Evolutionary conservation across 2,888 invertebrate genomes (phyloP).

Genomic region (Nephrotoma guestfalica): DNA sequence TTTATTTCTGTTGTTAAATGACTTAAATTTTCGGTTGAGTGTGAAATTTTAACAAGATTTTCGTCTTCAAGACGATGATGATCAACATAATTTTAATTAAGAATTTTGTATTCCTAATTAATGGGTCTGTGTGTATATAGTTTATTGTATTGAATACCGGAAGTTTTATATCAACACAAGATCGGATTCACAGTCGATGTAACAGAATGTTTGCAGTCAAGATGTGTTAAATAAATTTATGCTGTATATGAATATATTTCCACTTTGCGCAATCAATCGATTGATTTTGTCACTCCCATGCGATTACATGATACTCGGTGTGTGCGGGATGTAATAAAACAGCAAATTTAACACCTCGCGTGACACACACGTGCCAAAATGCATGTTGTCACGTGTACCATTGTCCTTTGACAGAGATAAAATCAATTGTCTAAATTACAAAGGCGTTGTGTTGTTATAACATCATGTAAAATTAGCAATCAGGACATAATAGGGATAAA

Average conservation of each 20-base stretch:
- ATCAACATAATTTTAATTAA: background rate
- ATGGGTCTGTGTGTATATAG: background rate
- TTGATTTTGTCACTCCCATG: background rate
- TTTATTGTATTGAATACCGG: background rate
- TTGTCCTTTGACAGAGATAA: background rate
- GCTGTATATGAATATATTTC: background rate
- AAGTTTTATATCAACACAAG: constrained; percentile 2
- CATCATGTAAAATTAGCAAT: background rate
- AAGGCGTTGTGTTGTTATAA: background rate
- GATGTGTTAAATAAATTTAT: background rate
- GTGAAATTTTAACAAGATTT: constrained; percentile 5
- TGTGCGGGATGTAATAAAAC: background rate
- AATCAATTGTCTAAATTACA: background rate
- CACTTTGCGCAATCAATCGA: background rate
- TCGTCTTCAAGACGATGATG: background rate
- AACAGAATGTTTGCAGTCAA: background rate
- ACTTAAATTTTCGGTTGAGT: constrained; percentile 1
- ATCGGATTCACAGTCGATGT: background rate
- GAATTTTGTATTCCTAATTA: background rate
- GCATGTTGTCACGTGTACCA: background rate
- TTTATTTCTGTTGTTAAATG: background rate
- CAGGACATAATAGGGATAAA: background rate
- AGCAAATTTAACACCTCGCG: background rate
- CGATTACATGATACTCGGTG: background rate
- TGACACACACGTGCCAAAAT: background rate